Evolutionary conservation across 2,888 invertebrate species (phyloP).

Genomic region (Drosophila anomalata): DNA sequence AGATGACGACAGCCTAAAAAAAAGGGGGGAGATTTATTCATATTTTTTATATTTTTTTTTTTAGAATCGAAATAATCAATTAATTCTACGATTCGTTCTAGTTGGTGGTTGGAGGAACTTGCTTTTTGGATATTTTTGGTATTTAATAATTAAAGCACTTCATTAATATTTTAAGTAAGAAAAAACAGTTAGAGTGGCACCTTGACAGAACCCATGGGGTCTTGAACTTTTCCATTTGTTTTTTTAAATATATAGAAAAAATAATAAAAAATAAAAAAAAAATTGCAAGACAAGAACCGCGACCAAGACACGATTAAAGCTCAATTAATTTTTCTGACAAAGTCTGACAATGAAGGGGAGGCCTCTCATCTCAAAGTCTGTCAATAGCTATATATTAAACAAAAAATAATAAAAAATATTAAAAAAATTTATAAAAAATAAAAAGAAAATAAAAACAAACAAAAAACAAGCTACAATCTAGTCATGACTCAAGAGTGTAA

Average conservation of each 20-base stretch:
- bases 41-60: background rate
- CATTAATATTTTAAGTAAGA: background rate
- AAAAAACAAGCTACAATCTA: background rate
- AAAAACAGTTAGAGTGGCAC: background rate
- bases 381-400: constrained; percentile 1
- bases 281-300: constrained; percentile 11
- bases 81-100: constrained; percentile 1
- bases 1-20: background rate
- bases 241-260: constrained; percentile 6
- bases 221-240: constrained; percentile 33
- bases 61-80: constrained; percentile 1
- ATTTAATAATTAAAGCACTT: background rate
- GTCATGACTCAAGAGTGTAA: constrained; percentile 1
- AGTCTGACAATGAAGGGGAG: constrained; percentile 61
- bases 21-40: too few relatives aligned
- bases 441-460: background rate
- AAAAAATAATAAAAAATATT: constrained; percentile 8
- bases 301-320: constrained; percentile 74
- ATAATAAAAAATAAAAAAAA: constrained; percentile 8
- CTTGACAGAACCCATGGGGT: constrained; percentile 4
- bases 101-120: background rate
- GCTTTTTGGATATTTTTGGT: background rate
- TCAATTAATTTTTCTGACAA: constrained; percentile 52
- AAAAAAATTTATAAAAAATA: too few relatives aligned
- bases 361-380: constrained; percentile 16